Evolutionary conservation across 2,113 vertebrate genomes (phyloP).

Genomic region (Coracopsis vasa): DNA sequence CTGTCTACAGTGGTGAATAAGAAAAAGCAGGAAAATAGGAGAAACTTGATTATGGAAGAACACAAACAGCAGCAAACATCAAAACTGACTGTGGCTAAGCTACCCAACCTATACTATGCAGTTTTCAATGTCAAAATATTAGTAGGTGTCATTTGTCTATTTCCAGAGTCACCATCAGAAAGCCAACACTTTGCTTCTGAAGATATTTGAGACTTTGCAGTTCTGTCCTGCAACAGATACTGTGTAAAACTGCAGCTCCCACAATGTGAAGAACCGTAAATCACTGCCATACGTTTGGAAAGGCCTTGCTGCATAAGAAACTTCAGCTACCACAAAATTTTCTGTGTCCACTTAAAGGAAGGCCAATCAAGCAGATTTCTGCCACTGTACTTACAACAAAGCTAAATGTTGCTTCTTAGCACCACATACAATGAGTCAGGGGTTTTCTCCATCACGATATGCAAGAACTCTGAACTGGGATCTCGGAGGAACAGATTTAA

Average conservation of each 20-base stretch:
- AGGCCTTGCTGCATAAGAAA: background rate
- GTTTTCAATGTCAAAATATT: background rate
- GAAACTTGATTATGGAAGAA: background rate
- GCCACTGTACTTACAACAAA: background rate
- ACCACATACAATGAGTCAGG: background rate
- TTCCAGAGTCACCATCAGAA: background rate
- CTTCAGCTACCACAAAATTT: background rate
- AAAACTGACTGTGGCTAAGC: background rate
- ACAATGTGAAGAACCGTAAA: background rate
- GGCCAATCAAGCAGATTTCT: background rate
- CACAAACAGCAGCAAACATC: background rate
- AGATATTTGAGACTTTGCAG: background rate
- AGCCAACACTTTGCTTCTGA: background rate
- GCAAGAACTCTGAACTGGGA: background rate
- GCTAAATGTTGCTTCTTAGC: background rate
- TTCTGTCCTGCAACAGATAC: background rate
- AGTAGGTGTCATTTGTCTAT: background rate
- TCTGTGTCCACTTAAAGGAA: background rate
- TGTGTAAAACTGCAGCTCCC: background rate
- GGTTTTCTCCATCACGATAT: background rate
- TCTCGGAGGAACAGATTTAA: background rate
- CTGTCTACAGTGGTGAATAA: constrained; percentile 49
- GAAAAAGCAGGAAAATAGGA: background rate
- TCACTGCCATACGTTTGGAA: background rate
- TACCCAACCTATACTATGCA: background rate